Evolutionary conservation across 2,113 vertebrate genomes (phyloP).

Genomic region (Pipra filicauda): DNA sequence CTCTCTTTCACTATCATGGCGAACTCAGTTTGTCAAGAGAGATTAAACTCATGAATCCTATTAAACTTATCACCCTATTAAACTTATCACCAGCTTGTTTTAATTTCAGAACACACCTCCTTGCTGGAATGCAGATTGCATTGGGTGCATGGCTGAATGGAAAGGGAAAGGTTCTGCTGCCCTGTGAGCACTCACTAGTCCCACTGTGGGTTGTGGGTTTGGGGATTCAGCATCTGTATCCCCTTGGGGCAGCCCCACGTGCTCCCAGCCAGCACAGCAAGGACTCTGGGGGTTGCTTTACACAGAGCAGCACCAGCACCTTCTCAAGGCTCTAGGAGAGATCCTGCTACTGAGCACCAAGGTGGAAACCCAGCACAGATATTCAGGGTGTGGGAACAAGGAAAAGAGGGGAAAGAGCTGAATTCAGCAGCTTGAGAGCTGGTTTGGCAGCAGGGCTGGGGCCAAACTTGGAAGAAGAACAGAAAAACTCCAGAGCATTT

Average conservation of each 20-base stretch:
- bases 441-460: not conserved
- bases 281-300: not conserved
- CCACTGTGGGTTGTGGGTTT: not conserved
- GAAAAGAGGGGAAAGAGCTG: not conserved
- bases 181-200: not conserved
- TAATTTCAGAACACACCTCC: not conserved
- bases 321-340: not conserved
- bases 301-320: not conserved
- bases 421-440: not conserved
- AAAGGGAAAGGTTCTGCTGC: not conserved
- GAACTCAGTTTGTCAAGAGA: slow-evolving; percentile 13
- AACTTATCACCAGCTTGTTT: not conserved
- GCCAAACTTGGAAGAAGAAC: not conserved
- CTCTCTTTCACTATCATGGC: not conserved
- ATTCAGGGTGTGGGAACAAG: not conserved
- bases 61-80: not conserved
- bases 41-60: slow-evolving; percentile 13
- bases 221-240: fast-evolving
- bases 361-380: not conserved
- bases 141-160: not conserved
- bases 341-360: not conserved
- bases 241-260: not conserved
- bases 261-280: not conserved
- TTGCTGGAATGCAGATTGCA: not conserved
- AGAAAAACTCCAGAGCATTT: not conserved